phyloP scores from a whole-genome alignment of 2,113 vertebrate species.

The Salvator merianae region DNA sequence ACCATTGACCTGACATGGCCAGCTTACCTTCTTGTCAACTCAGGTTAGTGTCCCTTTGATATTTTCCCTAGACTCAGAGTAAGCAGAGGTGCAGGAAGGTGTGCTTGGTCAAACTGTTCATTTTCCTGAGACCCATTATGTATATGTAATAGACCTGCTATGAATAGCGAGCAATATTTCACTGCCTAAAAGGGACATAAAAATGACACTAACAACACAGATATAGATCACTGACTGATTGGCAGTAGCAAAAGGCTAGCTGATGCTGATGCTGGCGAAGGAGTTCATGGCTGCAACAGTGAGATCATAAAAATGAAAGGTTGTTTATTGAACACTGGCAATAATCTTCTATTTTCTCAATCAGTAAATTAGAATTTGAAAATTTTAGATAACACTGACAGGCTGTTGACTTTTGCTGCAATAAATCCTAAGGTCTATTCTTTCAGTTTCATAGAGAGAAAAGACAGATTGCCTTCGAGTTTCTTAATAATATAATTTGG shows the following conservation, averaged over 20 bases:
- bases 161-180: constrained; percentile 19
- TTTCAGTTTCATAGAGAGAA: not conserved
- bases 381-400: constrained; percentile 34
- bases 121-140: not conserved
- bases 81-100: constrained; percentile 21
- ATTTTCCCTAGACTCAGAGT: constrained; percentile 1
- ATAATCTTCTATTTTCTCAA: not conserved
- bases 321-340: constrained; percentile 16
- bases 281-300: constrained; percentile 42
- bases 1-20: not conserved
- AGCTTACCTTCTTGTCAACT: not conserved
- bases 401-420: not conserved
- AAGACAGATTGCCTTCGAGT: not conserved
- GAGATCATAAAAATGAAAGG: constrained; percentile 38
- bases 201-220: constrained; percentile 39
- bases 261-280: not conserved
- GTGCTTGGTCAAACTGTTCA: constrained; percentile 27
- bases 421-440: not conserved
- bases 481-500: not conserved
- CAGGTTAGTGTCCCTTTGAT: not conserved
- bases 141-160: not conserved
- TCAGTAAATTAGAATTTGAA: constrained; percentile 33
- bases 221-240: constrained; percentile 11
- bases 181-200: constrained; percentile 39
- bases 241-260: not conserved